phyloP scores from a whole-genome alignment of 2,888 invertebrate genomes.

The Camponotus fellah region DNA sequence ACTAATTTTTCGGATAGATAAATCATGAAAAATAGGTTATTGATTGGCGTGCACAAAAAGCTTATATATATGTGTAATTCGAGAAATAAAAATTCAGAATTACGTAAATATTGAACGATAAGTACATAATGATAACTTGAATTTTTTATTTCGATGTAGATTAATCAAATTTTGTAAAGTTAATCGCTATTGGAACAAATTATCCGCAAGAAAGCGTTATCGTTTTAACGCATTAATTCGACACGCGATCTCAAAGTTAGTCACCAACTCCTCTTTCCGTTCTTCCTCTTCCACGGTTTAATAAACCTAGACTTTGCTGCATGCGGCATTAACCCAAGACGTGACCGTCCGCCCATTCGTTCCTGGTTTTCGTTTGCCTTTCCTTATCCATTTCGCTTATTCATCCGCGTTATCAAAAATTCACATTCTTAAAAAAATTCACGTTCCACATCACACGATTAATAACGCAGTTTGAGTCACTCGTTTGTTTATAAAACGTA shows the following conservation, averaged over 20 bases:
- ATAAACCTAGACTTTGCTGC: constrained; percentile 82
- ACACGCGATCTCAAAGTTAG: constrained; percentile 69
- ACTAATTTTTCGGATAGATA: background rate
- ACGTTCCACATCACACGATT: background rate
- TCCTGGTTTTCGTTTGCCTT: constrained; percentile 69
- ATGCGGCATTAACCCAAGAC: constrained; percentile 83
- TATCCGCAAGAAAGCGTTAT: constrained; percentile 24
- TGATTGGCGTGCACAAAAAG: background rate
- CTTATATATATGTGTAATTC: background rate
- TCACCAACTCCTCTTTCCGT: constrained; percentile 72
- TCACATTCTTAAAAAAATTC: constrained; percentile 46
- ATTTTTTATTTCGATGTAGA: background rate
- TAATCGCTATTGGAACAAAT: constrained; percentile 30
- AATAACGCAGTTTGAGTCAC: background rate
- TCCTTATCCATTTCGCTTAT: constrained; percentile 60
- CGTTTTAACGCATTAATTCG: constrained; percentile 70
- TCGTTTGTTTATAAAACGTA: background rate
- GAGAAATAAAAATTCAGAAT: background rate
- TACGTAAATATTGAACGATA: background rate
- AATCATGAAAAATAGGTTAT: background rate
- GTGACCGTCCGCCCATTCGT: constrained; percentile 79
- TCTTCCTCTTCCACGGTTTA: constrained; percentile 76
- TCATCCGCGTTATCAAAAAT: constrained; percentile 39
- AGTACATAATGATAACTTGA: background rate
- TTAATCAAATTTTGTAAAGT: constrained; percentile 47